Base-by-base conservation (phyloP, 2,888 invertebrate species). In the Buathra laborator region DNA sequence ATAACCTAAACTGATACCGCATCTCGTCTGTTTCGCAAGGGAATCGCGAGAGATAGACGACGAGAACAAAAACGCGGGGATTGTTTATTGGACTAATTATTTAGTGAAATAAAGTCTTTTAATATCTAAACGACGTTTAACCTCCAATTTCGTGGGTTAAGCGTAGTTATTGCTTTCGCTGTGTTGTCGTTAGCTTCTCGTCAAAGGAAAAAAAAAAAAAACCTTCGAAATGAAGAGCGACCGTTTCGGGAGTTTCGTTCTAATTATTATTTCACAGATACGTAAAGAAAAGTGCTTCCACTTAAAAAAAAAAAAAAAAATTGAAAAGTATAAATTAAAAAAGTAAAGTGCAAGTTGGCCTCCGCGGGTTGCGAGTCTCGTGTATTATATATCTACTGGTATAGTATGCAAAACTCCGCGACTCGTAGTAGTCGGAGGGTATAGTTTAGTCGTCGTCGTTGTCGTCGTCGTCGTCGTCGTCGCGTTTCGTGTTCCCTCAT, bases 401-500 rank as follows among this genome's bases (percentile, higher is more conserved):
- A 16, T 37, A 64, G 32, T 37, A 46, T 62, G 59, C 74, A 62
- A 74, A 74, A 24, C 59, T 62, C 46, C 62, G 51, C 7, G 37
- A 37, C 46, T 24, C 46, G 44, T 16, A 44, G 59, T 46, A 9
- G 29, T 74, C 44, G 56, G 24, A 14, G 29, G 3, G 59, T 44
- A 44, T 72, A 72, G 72, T 59, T 72, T 56, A 29, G 29, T 68
- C 48, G 68, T 68, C 72, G 71, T 71, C 70, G 53, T 37, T 16
- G 48, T 32, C 46, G 70, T 48, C 64, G 79, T 44, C 62, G 64
- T 51, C 64, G 64, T n/a, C 71, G 72, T 67, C 68, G 67, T 59
- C 24, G 66, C 64, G 56, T 75, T 71, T 83, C 74, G 78, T 29
- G 70, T 76, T 83, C 19, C 24, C 66, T 79, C 64, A 16, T 71